phyloP scores from a whole-genome alignment of 37 sponge, comb jelly and placozoan genomes.

The Oopsacas minuta region DNA sequence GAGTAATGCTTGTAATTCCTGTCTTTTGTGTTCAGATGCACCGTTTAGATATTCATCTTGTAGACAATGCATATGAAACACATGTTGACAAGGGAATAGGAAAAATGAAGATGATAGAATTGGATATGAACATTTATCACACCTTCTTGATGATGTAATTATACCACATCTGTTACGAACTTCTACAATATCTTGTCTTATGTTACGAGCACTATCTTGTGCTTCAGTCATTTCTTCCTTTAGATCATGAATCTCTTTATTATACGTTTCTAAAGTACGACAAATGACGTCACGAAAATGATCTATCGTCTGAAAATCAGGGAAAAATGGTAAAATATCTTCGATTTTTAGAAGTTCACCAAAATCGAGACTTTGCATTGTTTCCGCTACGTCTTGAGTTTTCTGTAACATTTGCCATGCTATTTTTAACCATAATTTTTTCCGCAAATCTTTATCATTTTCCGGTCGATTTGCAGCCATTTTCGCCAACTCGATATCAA shows the following conservation, averaged over 20 bases:
- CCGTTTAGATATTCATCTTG: conserved; percentile 14
- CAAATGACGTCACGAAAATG: conserved; percentile 96
- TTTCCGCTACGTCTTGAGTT: conserved; percentile 53
- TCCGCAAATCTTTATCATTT: conserved; percentile 42
- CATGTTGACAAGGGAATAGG: conserved; percentile 87
- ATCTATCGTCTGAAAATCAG: conserved; percentile 81
- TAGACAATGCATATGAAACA: conserved; percentile 85
- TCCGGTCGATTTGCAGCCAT: conserved; percentile 29
- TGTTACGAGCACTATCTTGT: conserved; percentile 70
- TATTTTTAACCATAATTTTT: conserved; percentile 84
- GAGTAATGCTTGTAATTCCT: not conserved
- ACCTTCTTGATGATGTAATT: conserved; percentile 41
- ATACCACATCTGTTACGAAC: conserved; percentile 70
- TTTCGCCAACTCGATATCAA: conserved; percentile 52
- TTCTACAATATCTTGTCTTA: conserved; percentile 79
- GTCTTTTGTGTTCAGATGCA: not conserved
- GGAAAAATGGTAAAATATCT: conserved; percentile 90
- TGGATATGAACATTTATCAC: conserved; percentile 57
- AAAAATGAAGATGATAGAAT: conserved; percentile 71
- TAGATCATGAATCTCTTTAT: conserved; percentile 60
- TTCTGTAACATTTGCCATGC: conserved; percentile 73
- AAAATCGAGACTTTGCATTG: conserved; percentile 32
- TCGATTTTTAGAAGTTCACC: conserved; percentile 72
- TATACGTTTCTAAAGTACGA: conserved; percentile 72
- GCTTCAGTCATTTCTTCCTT: conserved; percentile 82